Percentiles rank a stretch among this genome's conserved stretches.
phyloP scores from a whole-genome alignment of 2,113 vertebrate species.

The Nycticryphes semicollaris region DNA sequence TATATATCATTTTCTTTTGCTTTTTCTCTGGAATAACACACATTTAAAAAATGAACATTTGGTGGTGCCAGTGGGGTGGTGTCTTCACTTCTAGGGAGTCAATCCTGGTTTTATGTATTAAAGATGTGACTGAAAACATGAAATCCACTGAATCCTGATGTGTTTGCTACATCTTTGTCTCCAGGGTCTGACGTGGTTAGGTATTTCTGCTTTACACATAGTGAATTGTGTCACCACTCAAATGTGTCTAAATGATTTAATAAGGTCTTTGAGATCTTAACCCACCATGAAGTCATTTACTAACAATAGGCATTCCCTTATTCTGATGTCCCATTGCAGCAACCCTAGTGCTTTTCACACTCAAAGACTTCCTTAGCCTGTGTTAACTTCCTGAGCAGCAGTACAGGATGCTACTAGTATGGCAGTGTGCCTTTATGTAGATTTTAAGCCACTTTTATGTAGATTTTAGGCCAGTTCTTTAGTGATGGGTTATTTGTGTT shows the following conservation, averaged over 20 bases:
- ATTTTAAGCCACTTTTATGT: background rate
- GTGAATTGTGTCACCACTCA: background rate
- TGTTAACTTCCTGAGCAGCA: background rate
- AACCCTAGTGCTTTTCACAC: background rate
- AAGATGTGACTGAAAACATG: background rate
- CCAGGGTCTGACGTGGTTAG: background rate
- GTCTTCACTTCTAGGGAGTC: background rate
- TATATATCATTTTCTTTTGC: slow-evolving; percentile 48
- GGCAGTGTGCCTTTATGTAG: background rate
- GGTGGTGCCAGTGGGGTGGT: background rate
- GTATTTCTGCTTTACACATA: background rate
- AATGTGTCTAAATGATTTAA: background rate
- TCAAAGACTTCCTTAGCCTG: background rate
- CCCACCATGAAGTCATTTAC: background rate
- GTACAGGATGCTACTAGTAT: background rate
- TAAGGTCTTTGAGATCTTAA: background rate
- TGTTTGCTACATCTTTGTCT: background rate
- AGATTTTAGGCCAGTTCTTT: background rate
- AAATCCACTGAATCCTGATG: background rate
- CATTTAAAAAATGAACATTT: background rate
- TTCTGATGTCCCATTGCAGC: background rate
- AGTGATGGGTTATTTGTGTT: background rate
- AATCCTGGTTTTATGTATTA: background rate
- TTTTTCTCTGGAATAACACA: background rate
- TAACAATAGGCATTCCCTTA: background rate